phyloP scores from a whole-genome alignment of 2,113 vertebrate genomes.

The Scopus umbretta region DNA sequence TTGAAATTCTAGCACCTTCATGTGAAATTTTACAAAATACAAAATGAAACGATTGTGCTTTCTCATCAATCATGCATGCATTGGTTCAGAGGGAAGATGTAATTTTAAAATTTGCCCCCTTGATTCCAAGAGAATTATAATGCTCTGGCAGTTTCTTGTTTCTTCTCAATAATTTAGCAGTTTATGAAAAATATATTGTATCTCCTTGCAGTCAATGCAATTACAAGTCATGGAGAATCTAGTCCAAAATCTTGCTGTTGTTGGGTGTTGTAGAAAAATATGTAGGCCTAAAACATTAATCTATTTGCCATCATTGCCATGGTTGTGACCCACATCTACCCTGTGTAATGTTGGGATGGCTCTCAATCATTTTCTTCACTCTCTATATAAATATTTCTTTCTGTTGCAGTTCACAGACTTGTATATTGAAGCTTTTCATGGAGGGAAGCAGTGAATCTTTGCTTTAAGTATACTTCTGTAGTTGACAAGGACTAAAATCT shows the following conservation, averaged over 20 bases:
- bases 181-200: conserved; percentile 43
- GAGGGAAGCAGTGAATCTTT: neutral
- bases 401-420: neutral
- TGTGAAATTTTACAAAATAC: neutral
- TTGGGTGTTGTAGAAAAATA: neutral
- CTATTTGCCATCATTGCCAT: neutral
- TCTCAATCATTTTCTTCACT: neutral
- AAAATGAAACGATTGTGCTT: neutral
- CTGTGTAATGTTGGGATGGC: neutral
- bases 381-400: neutral
- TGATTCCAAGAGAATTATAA: neutral
- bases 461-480: neutral
- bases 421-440: neutral
- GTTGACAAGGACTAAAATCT: neutral
- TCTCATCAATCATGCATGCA: neutral
- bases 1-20: neutral
- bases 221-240: neutral
- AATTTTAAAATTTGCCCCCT: neutral
- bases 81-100: neutral
- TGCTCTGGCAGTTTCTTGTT: neutral
- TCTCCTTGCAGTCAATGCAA: neutral
- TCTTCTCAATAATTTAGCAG: conserved; percentile 42
- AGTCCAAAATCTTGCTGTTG: neutral
- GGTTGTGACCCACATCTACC: neutral
- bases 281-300: neutral